Percentiles rank a stretch among this genome's conserved stretches.
Conservation (phyloP, 2,113 vertebrate species). For the Chlorodrepanis virens region DNA sequence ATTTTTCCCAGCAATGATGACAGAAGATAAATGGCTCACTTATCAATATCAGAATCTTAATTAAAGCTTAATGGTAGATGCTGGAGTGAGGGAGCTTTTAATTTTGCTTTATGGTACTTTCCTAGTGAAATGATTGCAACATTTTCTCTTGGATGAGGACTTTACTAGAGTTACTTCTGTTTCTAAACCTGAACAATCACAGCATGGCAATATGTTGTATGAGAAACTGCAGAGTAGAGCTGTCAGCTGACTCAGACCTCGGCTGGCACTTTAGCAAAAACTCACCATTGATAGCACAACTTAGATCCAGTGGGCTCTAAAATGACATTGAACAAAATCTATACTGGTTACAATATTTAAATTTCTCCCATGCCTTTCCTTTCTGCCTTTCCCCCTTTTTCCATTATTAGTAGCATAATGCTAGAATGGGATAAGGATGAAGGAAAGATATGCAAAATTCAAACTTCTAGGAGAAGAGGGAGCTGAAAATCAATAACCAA, state of each 20-base stretch:
- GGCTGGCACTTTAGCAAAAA: background rate
- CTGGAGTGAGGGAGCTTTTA: background rate
- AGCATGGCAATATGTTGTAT: background rate
- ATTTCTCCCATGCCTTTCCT: background rate
- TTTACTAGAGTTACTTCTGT: background rate
- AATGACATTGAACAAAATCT: background rate
- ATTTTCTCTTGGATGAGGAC: background rate
- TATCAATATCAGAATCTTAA: background rate
- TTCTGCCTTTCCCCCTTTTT: background rate
- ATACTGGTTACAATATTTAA: background rate
- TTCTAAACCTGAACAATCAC: background rate
- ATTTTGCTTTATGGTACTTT: background rate
- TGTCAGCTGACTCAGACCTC: background rate
- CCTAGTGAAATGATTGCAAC: background rate
- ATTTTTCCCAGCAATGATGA: background rate
- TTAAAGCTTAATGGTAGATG: background rate
- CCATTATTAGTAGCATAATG: background rate
- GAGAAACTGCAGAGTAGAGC: background rate
- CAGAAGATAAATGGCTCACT: background rate
- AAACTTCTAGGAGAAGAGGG: background rate
- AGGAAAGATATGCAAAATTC: background rate
- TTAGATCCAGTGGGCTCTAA: background rate
- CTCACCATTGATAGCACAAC: background rate
- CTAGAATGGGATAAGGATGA: background rate
- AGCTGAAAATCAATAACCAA: slow-evolving; percentile 31